Base-by-base conservation (phyloP, 1,140 invertebrate genomes). In the Lucilia sericata region DNA sequence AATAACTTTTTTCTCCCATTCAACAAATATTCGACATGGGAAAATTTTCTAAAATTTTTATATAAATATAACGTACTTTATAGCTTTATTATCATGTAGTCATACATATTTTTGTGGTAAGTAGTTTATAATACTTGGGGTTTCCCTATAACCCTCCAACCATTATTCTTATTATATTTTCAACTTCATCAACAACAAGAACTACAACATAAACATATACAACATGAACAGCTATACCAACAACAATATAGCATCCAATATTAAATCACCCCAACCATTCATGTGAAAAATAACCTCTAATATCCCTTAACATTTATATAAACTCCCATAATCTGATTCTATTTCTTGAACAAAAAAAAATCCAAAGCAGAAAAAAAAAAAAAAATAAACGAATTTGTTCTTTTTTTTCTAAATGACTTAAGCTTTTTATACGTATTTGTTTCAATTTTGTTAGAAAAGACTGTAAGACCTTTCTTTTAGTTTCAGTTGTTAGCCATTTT, bases 301-400 rank as follows among this genome's bases (percentile, higher is more conserved):
- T 78, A 78, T 47, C 75, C 36, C 75, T 78, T 78, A 78, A 78
- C 75, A 42, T 42, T 78, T 47, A 47, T 47, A 51, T 80, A 80
- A 80, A 51, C n/a, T 51, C 47, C 76, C 42, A 49, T 49, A 80
- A 80, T 80, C 76, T 80, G 76, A 80, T 25, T 19, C 42, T 51
- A 21, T 80, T 80, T 70, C 65, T 70, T 70, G n/a, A 47, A 36
- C 47, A 78, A 7, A 78, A 42, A 0, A 3, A 36, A 36, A 36
- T 8, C 36, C 3, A 36, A 14, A 76, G 14, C 30, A 76, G 2
- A 4, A 42, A 60, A 60, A 55, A 55, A 55, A 55, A 55, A 55
- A n/a, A n/a, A n/a, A n/a, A n/a, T n/a, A n/a, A n/a, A 60, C 8
- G 65, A 9, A 21, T 70, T 10, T 70, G 17, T 70, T 49, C 19